These are phyloP conservation scores for Phyllotreta striolata DNA, from an alignment of 2,888 invertebrate species.

Conservation along the genomic window DNA sequence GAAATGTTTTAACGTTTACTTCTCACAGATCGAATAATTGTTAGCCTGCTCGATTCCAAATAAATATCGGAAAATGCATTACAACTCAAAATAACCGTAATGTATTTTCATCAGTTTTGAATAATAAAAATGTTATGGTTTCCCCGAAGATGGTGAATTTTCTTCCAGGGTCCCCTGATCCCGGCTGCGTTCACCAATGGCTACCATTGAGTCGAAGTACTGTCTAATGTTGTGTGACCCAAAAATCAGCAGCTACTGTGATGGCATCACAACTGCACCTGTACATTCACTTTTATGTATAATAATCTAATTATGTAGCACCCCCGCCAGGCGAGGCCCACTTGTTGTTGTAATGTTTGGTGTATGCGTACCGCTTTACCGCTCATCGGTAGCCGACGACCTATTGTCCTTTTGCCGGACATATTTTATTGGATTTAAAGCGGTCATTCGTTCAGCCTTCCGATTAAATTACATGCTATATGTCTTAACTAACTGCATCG, in stretches of 20 bases:
- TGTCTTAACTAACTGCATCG: too few species aligned
- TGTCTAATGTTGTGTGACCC: conserved; percentile 62
- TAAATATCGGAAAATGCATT: too few species aligned
- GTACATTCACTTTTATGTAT: conserved; percentile 63
- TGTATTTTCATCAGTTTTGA: too few species aligned
- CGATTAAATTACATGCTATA: too few species aligned
- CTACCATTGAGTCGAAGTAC: conserved; percentile 81
- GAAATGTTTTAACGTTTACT: too few species aligned
- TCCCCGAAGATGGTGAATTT: conserved; percentile 35
- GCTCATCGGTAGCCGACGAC: conserved; percentile 63
- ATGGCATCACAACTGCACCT: conserved; percentile 62
- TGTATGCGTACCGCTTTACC: conserved; percentile 61
- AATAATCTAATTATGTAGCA: conserved; percentile 60
- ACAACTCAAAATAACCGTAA: too few species aligned
- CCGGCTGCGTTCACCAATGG: conserved; percentile 99
- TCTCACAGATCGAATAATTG: too few species aligned
- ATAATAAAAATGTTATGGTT: too few species aligned
- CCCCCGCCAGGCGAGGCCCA: conserved; percentile 62
- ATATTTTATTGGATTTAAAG: not conserved
- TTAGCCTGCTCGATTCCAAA: too few species aligned
- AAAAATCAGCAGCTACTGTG: conserved; percentile 61
- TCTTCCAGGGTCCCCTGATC: conserved; percentile 93
- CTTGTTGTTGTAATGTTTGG: conserved; percentile 64
- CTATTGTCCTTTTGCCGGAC: not conserved
- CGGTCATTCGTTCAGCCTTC: too few species aligned